phyloP scores from a whole-genome alignment of 2,888 invertebrate genomes.

The Cephus runcator region DNA sequence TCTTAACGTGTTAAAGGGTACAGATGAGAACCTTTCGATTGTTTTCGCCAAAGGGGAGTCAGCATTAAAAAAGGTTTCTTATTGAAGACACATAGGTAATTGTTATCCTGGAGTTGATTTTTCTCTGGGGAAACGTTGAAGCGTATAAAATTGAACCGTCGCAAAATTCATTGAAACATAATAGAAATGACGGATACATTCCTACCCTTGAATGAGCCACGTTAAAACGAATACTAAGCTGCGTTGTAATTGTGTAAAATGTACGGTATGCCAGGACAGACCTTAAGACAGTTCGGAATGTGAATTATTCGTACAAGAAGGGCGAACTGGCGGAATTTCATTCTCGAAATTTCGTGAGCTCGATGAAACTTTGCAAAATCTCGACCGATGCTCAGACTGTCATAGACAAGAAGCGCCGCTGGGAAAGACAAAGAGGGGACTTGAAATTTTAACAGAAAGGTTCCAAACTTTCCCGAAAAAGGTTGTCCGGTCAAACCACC shows the following conservation, averaged over 20 bases:
- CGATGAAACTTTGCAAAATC: conserved; percentile 17
- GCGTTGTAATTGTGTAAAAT: background rate
- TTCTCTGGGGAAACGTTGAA: background rate
- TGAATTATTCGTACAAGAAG: conserved; percentile 33
- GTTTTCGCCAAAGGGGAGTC: background rate
- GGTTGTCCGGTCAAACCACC: background rate
- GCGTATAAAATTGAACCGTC: background rate
- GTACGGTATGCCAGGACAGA: background rate
- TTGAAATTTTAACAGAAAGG: background rate
- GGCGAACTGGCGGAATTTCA: conserved; percentile 26
- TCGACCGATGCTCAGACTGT: background rate
- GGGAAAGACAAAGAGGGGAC: background rate
- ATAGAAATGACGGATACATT: background rate
- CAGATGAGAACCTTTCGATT: background rate
- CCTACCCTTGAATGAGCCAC: background rate
- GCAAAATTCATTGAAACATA: background rate
- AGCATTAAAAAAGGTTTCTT: background rate
- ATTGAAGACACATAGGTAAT: background rate
- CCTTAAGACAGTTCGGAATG: conserved; percentile 26
- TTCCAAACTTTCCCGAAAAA: background rate
- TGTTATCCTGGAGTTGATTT: background rate
- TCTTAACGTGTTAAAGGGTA: background rate
- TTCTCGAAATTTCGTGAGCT: conserved; percentile 23
- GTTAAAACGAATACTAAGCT: background rate
- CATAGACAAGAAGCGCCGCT: background rate